A percentile compares a stretch with the other conserved stretches of the same genome.
phyloP scores from a whole-genome alignment of 53 echinoderm and acorn worm genomes.

The Zoroaster sp. region DNA sequence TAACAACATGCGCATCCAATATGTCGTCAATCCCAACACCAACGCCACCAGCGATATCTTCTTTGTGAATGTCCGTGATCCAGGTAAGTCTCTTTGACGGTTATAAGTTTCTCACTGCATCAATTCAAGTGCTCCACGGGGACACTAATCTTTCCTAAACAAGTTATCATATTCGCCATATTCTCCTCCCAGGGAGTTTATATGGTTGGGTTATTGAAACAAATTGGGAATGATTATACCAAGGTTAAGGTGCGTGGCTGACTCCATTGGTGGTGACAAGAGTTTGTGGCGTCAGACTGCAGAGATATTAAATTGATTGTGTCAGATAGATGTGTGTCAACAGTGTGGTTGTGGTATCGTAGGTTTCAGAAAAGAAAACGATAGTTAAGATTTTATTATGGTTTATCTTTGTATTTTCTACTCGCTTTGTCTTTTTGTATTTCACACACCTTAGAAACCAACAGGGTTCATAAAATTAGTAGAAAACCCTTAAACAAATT shows the following conservation, averaged over 20 bases:
- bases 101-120: not conserved
- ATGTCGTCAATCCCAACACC: slow-evolving; percentile 29
- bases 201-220: not conserved
- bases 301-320: not conserved
- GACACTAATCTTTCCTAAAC: not conserved
- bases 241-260: not conserved
- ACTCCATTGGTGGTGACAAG: not conserved
- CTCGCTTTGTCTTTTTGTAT: too few species aligned
- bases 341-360: slow-evolving; percentile 18
- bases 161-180: not conserved
- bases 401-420: too few species aligned
- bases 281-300: not conserved
- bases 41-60: slow-evolving; percentile 62
- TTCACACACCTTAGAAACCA: too few species aligned
- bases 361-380: too few species aligned
- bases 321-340: slow-evolving; percentile 13
- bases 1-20: slow-evolving; percentile 58
- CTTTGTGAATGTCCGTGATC: slow-evolving; percentile 44
- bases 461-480: not conserved
- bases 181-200: not conserved
- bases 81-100: slow-evolving; percentile 10
- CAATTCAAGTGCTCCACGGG: not conserved
- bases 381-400: too few species aligned
- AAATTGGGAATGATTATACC: not conserved
- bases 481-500: not conserved